A percentile compares a stretch with the other conserved stretches of the same genome.
phyloP scores from a whole-genome alignment of 2,888 invertebrate species.

The Meandrusa payeni region DNA sequence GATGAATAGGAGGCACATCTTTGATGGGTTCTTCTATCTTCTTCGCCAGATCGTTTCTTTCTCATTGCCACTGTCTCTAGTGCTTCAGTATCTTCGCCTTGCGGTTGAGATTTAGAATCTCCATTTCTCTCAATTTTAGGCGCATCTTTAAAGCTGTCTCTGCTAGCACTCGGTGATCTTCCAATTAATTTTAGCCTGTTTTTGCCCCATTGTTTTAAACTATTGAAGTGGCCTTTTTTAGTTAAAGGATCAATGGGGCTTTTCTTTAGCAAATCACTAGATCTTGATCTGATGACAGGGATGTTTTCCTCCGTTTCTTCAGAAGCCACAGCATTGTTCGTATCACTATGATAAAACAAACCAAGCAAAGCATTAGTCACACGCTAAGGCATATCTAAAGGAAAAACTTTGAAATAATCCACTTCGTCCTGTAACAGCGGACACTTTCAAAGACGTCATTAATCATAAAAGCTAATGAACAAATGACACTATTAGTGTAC shows the following conservation, averaged over 20 bases:
- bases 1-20: slow-evolving; percentile 90
- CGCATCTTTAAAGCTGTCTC: slow-evolving; percentile 69
- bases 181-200: slow-evolving; percentile 88
- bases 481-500: slow-evolving; percentile 76
- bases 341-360: slow-evolving; percentile 79
- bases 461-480: slow-evolving; percentile 74
- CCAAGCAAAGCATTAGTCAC: slow-evolving; percentile 82
- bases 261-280: slow-evolving; percentile 89
- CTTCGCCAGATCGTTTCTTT: slow-evolving; percentile 80
- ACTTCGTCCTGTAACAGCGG: slow-evolving; percentile 72
- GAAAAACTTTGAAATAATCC: slow-evolving; percentile 57
- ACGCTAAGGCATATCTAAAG: slow-evolving; percentile 74
- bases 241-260: slow-evolving; percentile 79
- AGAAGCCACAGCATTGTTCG: slow-evolving; percentile 75
- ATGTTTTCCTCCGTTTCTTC: slow-evolving; percentile 75
- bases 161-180: slow-evolving; percentile 80
- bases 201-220: slow-evolving; percentile 92
- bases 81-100: slow-evolving; percentile 78
- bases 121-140: slow-evolving; percentile 61
- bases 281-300: slow-evolving; percentile 84
- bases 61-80: slow-evolving; percentile 85
- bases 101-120: slow-evolving; percentile 61
- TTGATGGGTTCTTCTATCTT: slow-evolving; percentile 86
- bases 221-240: slow-evolving; percentile 87
- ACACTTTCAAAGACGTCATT: slow-evolving; percentile 60